Evolutionary conservation across 2,113 vertebrate genomes (phyloP).

Genomic region (Antechinus flavipes): DNA sequence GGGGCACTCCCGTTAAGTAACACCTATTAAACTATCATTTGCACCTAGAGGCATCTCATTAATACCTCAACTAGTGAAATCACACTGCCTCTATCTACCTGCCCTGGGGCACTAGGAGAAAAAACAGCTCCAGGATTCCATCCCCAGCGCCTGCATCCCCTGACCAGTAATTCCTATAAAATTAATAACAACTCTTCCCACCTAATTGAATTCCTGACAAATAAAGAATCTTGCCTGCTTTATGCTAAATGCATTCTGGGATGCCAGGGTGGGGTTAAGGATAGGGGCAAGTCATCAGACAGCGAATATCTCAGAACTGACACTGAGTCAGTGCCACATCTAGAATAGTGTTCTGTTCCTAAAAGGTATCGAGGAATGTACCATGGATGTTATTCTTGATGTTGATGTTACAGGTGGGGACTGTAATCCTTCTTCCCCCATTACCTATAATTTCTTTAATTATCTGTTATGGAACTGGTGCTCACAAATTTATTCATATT

Average conservation of each 20-base stretch:
- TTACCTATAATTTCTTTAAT: neutral
- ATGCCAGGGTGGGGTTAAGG: neutral
- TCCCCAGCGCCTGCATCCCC: constrained; percentile 82
- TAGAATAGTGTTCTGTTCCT: neutral
- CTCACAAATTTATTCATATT: neutral
- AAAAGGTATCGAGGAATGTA: neutral
- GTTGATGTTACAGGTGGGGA: neutral
- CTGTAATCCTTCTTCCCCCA: neutral
- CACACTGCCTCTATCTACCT: constrained; percentile 87
- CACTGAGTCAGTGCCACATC: neutral
- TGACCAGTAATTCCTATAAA: constrained; percentile 86
- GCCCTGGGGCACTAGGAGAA: constrained; percentile 88
- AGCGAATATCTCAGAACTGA: neutral
- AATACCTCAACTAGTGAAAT: constrained; percentile 92
- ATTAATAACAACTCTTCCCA: constrained; percentile 83
- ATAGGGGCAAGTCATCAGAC: neutral
- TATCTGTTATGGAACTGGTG: neutral
- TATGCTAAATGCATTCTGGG: constrained; percentile 2
- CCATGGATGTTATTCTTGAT: neutral
- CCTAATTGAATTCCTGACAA: constrained; percentile 87
- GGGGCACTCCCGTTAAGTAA: constrained; percentile 90
- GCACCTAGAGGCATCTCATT: constrained; percentile 99
- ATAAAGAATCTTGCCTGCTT: constrained; percentile 67
- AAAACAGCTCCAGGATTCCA: constrained; percentile 84
- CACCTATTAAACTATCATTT: constrained; percentile 99